Base-by-base conservation (phyloP, 2,797 vertebrate genomes). In the Poecilia gillii region DNA sequence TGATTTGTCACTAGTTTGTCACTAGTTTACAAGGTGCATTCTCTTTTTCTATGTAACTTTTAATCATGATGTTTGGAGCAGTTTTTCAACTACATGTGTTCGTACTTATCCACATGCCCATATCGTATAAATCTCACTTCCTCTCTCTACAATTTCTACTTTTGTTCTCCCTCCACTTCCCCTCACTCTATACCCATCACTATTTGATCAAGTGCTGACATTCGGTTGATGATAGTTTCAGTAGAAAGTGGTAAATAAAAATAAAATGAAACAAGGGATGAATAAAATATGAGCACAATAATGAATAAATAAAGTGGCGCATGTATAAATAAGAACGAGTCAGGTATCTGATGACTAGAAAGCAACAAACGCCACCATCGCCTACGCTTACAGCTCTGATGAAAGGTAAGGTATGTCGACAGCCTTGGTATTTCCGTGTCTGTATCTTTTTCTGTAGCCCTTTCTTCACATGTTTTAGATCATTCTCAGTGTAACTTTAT, bases 261-360 rank as follows among this genome's bases (percentile, higher is more conserved):
- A 89, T 91, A 91, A 93, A 93, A 92, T 90, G 85, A 91, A 92
- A 92, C 86, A 86, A 77, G 77, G 59, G 79, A 93, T 95, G 84
- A 94, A 95, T 95, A 91, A 94, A 94, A 94, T 93, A 95, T 95
- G 93, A 93, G 89, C 46, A n/a, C 46, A 73, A 88, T 94, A 92
- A 93, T 95, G 91, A 95, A 94, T 95, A 95, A 94, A 91, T 94
- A 94, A 95, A 93, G 79, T 85, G 86, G 84, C 85, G 92, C 91
- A 91, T 92, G 88, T 93, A 92, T 93, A 93, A 94, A 94, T 94
- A 93, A 91, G 87, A 89, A 72, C 64, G 39, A 89, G 89, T 87
- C 89, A 75, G 77, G 64, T 89, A 91, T 91, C 87, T 85, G 88
- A 89, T 62, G 80, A 90, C 89, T 84, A 74, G 87, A 87, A 90